Evolutionary conservation across 2,797 vertebrate species (phyloP).

Genomic region (Halcyon badia): DNA sequence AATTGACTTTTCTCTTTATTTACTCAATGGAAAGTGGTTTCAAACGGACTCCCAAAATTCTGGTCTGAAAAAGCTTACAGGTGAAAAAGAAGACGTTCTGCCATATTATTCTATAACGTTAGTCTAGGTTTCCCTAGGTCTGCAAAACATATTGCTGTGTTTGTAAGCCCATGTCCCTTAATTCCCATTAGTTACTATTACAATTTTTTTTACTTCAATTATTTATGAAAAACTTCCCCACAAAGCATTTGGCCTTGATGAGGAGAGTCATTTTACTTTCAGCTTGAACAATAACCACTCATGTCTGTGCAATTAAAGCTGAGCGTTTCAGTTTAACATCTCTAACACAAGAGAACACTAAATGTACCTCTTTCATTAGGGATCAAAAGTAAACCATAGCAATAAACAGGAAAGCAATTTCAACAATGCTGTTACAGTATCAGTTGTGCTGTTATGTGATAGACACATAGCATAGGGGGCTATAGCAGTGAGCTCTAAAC

Average conservation of each 20-base stretch:
- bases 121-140: background rate
- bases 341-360: conserved; percentile 48
- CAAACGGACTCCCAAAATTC: background rate
- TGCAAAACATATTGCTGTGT: conserved; percentile 22
- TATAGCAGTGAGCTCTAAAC: background rate
- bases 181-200: conserved; percentile 51
- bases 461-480: background rate
- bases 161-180: conserved; percentile 1
- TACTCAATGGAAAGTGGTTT: background rate
- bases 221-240: conserved; percentile 50
- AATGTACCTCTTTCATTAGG: conserved; percentile 58
- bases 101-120: background rate
- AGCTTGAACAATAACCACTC: background rate
- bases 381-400: conserved; percentile 54
- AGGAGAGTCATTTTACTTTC: conserved; percentile 52
- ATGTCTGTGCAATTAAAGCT: conserved; percentile 49
- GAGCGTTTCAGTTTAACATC: conserved; percentile 27
- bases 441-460: background rate
- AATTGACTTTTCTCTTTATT: background rate
- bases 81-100: background rate
- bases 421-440: background rate
- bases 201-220: conserved; percentile 55
- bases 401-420: conserved; percentile 67
- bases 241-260: conserved; percentile 56
- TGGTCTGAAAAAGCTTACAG: fast-evolving